Percentiles rank a stretch among this genome's conserved stretches.
These are phyloP conservation scores for Crossaster papposus DNA, from an alignment of 53 echinoderm and acorn worm genomes.

Conservation along the genomic window DNA sequence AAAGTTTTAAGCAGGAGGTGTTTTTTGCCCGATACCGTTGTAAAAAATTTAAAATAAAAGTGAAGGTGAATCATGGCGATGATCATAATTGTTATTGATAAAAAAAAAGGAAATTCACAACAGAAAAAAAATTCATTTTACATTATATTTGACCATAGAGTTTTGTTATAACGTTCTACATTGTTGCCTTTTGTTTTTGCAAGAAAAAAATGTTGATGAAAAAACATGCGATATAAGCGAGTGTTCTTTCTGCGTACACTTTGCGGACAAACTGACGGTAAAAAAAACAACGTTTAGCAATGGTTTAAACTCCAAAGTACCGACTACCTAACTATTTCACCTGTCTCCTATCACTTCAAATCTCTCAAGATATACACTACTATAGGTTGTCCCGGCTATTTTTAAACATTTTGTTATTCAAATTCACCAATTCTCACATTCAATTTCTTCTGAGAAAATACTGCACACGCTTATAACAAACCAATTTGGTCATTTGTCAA, in stretches of 20 bases:
- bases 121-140: constrained; percentile 43
- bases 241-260: neutral
- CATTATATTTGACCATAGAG: constrained; percentile 50
- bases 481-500: too few relatives aligned
- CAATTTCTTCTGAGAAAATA: too few relatives aligned
- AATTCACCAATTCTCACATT: too few relatives aligned
- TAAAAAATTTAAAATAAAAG: constrained; percentile 17
- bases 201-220: constrained; percentile 9
- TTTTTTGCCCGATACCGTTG: constrained; percentile 55
- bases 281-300: neutral
- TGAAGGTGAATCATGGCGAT: constrained; percentile 23
- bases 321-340: neutral
- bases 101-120: constrained; percentile 15
- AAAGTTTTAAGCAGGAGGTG: constrained; percentile 59
- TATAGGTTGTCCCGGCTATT: too few relatives aligned
- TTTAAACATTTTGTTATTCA: too few relatives aligned
- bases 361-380: neutral
- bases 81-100: constrained; percentile 33
- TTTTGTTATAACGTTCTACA: constrained; percentile 28
- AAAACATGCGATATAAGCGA: constrained; percentile 9
- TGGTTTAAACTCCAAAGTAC: neutral
- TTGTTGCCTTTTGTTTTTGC: constrained; percentile 22
- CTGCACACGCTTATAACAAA: too few relatives aligned
- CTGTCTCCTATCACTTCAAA: neutral
- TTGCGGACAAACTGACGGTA: neutral